Conservation (phyloP, 2,797 vertebrate species). For the Sebastes nivosus region DNA sequence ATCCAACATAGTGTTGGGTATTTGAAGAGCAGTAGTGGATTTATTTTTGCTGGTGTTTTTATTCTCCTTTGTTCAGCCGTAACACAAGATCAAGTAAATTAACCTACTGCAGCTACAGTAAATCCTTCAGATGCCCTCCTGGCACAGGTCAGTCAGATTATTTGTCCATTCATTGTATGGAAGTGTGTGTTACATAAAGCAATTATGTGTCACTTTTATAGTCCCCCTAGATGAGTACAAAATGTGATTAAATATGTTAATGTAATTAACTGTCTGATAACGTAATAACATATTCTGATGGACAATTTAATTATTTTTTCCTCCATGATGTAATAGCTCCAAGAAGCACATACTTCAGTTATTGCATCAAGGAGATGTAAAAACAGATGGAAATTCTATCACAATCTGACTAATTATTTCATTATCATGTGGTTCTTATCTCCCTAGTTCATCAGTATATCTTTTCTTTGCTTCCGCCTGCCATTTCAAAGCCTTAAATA, state of each 20-base stretch:
- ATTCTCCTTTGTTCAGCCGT: not conserved
- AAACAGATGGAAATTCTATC: not conserved
- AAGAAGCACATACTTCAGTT: not conserved
- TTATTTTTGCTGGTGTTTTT: not conserved
- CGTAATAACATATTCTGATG: slow-evolving; percentile 11
- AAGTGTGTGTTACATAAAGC: not conserved
- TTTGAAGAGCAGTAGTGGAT: not conserved
- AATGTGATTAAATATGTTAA: slow-evolving; percentile 29
- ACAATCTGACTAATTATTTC: not conserved
- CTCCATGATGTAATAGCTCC: not conserved
- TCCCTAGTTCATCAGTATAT: not conserved
- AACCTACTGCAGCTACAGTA: not conserved
- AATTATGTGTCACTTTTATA: slow-evolving; percentile 10
- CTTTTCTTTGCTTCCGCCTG: not conserved
- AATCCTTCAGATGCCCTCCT: slow-evolving; percentile 18
- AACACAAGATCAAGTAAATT: not conserved
- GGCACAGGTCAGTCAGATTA: slow-evolving; percentile 1
- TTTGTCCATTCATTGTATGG: slow-evolving; percentile 9
- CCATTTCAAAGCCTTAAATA: not conserved
- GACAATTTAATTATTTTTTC: slow-evolving; percentile 15
- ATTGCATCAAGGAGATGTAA: not conserved
- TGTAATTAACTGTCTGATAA: slow-evolving; percentile 33
- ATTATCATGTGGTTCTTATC: not conserved
- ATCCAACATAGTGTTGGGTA: not conserved
- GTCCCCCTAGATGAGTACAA: not conserved